Evolutionary conservation across 2,888 invertebrate genomes (phyloP).

Genomic region (Phrixothrix hirtus): DNA sequence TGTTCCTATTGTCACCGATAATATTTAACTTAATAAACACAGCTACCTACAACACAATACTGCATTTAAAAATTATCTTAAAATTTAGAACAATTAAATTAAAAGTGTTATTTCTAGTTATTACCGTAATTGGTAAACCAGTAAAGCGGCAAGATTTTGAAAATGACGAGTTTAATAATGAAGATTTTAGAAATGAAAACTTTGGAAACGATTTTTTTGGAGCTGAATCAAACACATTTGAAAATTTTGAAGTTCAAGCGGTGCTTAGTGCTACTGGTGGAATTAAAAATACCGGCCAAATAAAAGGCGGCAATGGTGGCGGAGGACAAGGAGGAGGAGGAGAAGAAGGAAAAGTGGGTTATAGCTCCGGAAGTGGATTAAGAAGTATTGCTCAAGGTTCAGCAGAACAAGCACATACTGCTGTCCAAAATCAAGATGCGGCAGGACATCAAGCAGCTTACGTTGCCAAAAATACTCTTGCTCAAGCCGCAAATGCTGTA

Average conservation of each 20-base stretch:
- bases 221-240: constrained; percentile 36
- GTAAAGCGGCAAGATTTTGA: constrained; percentile 28
- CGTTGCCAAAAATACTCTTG: constrained; percentile 75
- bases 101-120: constrained; percentile 15
- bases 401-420: constrained; percentile 74
- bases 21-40: no score
- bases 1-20: no score
- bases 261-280: constrained; percentile 7
- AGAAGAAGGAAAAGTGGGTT: constrained; percentile 58
- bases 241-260: constrained; percentile 20
- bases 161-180: constrained; percentile 16
- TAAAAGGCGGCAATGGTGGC: constrained; percentile 2
- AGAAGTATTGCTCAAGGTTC: constrained; percentile 73
- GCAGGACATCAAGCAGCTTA: constrained; percentile 80
- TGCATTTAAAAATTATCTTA: no score
- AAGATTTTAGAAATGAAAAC: constrained; percentile 12
- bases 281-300: constrained; percentile 4
- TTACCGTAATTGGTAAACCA: constrained; percentile 6
- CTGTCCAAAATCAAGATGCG: constrained; percentile 72
- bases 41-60: no score
- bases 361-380: constrained; percentile 71
- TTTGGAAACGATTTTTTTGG: constrained; percentile 34
- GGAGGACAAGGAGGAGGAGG: constrained; percentile 30
- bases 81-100: no score
- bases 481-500: constrained; percentile 69